Percentiles rank a stretch among this genome's conserved stretches.
Conservation (phyloP, 2,113 vertebrate genomes). For the Syngnathus typhle region DNA sequence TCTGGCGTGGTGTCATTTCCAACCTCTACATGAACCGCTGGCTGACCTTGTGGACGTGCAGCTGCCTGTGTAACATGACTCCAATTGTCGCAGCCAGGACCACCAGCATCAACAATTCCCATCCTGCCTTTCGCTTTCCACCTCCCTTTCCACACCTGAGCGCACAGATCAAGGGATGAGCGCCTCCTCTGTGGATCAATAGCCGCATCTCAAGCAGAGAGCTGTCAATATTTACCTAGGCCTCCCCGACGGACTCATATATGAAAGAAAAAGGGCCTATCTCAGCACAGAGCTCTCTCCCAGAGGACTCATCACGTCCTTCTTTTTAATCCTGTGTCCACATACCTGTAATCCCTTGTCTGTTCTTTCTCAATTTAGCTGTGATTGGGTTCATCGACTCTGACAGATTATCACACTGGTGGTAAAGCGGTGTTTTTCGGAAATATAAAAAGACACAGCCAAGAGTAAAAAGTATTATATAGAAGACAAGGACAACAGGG, state of each 20-base stretch:
- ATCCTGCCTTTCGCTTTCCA: slow-evolving; percentile 50
- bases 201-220: slow-evolving; percentile 55
- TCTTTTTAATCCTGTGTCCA: slow-evolving; percentile 60
- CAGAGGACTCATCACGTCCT: slow-evolving; percentile 62
- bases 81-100: slow-evolving; percentile 47
- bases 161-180: slow-evolving; percentile 67
- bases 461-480: slow-evolving; percentile 14
- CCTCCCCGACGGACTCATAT: slow-evolving; percentile 65
- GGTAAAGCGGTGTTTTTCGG: slow-evolving; percentile 25
- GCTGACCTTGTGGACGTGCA: slow-evolving; percentile 9
- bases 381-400: slow-evolving; percentile 20
- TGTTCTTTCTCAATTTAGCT: slow-evolving; percentile 40
- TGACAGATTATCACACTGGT: slow-evolving; percentile 50
- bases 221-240: slow-evolving; percentile 70
- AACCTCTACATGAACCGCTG: slow-evolving; percentile 45
- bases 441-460: slow-evolving; percentile 13
- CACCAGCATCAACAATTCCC: slow-evolving; percentile 44
- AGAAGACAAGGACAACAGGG: slow-evolving; percentile 35
- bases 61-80: slow-evolving; percentile 50
- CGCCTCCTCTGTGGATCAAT: slow-evolving; percentile 57
- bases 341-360: slow-evolving; percentile 60
- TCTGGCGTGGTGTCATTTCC: slow-evolving; percentile 42
- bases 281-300: slow-evolving; percentile 68
- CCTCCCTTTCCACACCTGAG: slow-evolving; percentile 66
- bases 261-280: slow-evolving; percentile 61